Percentiles rank a stretch among this genome's conserved stretches.
phyloP scores from a whole-genome alignment of 2,888 invertebrate species.

The Atrina japonica region DNA sequence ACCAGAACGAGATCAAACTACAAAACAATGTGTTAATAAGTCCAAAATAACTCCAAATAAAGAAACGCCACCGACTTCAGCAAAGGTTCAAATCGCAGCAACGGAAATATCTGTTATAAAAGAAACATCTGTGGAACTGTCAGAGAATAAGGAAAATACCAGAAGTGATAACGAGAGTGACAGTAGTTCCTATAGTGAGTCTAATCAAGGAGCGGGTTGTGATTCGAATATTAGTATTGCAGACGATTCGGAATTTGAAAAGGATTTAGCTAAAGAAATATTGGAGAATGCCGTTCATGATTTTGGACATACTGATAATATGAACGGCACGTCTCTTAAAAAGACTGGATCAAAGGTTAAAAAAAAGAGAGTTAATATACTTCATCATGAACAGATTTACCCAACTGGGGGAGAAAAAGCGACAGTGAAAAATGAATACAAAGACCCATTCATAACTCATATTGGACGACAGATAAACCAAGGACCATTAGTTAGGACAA shows the following conservation, averaged over 20 bases:
- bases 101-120: conserved; percentile 22
- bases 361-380: conserved; percentile 25
- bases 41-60: conserved; percentile 8
- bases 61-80: conserved; percentile 4
- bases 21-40: conserved; percentile 3
- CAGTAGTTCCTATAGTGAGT: background rate
- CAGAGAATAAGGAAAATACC: background rate
- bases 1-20: conserved; percentile 5
- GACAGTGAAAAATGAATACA: conserved; percentile 5
- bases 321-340: conserved; percentile 6
- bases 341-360: conserved; percentile 21
- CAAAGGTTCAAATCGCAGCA: conserved; percentile 28
- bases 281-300: background rate
- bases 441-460: conserved; percentile 28
- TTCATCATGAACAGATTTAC: conserved; percentile 10
- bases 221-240: conserved; percentile 5
- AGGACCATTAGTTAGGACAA: conserved; percentile 28
- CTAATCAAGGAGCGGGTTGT: background rate
- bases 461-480: conserved; percentile 10
- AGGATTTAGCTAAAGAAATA: conserved; percentile 1
- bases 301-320: background rate
- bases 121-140: background rate
- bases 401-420: conserved; percentile 8
- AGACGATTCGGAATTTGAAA: conserved; percentile 21
- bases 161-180: conserved; percentile 8